Conservation (phyloP, 2,888 invertebrate genomes). For the Apodemia duryi region DNA sequence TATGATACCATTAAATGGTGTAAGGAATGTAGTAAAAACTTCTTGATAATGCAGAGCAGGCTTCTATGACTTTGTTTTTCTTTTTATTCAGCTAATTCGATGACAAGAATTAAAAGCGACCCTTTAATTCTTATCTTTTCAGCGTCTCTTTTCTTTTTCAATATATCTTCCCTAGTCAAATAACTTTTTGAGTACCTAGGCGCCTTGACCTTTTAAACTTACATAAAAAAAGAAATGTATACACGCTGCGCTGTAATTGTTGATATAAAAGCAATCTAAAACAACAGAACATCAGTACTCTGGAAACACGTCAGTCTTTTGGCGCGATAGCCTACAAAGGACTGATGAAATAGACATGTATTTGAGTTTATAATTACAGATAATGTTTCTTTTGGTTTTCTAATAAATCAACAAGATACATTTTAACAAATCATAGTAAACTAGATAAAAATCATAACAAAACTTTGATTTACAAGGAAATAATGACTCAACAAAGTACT, state of each 20-base stretch:
- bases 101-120: no score
- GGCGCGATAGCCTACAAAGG: conserved; percentile 28
- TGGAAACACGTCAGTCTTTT: conserved; percentile 26
- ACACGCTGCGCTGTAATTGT: not conserved
- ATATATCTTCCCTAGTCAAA: no score
- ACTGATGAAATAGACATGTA: conserved; percentile 33
- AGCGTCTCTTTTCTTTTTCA: no score
- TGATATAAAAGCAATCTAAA: conserved; percentile 26
- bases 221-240: no score
- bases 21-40: no score
- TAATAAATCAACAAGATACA: conserved; percentile 27
- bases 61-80: no score
- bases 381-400: conserved; percentile 26
- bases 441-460: conserved; percentile 29
- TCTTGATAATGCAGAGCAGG: no score
- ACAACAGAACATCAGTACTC: conserved; percentile 29
- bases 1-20: no score
- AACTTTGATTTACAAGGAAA: conserved; percentile 30
- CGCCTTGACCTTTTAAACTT: no score
- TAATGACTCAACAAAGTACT: conserved; percentile 31
- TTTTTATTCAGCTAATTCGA: no score
- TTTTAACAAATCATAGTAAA: conserved; percentile 30
- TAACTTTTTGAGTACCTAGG: no score
- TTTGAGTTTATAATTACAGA: conserved; percentile 30
- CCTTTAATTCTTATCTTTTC: no score